Conservation (phyloP, 1,140 invertebrate genomes). For the Heterodera schachtii region DNA sequence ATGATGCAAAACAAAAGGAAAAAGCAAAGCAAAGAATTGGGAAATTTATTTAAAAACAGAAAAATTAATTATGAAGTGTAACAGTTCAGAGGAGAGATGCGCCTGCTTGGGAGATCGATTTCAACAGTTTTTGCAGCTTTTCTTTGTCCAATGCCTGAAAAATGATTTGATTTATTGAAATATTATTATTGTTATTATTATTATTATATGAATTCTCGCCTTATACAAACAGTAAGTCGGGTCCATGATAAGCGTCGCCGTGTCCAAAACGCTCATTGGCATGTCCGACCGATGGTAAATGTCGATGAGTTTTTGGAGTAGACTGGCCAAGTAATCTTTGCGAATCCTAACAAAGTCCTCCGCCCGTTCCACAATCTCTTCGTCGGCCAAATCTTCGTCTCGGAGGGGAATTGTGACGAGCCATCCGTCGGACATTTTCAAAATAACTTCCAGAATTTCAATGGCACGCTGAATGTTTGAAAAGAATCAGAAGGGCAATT, state of each 20-base stretch:
- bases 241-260: conserved; percentile 47
- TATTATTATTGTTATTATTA: neutral
- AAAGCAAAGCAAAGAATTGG: neutral
- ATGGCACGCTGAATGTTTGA: conserved; percentile 34
- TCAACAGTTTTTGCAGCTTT: conserved; percentile 31
- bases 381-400: conserved; percentile 29
- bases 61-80: neutral
- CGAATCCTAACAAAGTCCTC: conserved; percentile 42
- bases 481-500: neutral
- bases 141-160: conserved; percentile 25
- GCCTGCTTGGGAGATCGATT: conserved; percentile 19
- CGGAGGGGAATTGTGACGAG: conserved; percentile 25
- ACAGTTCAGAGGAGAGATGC: conserved; percentile 20
- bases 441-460: conserved; percentile 42
- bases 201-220: neutral
- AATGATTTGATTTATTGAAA: no score
- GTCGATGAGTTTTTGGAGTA: conserved; percentile 37
- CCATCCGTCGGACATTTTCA: conserved; percentile 37
- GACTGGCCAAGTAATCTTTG: conserved; percentile 38
- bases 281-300: conserved; percentile 40
- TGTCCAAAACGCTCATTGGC: conserved; percentile 37
- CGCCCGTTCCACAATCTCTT: conserved; percentile 24
- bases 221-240: conserved; percentile 40
- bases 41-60: neutral
- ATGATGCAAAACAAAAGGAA: neutral